Conservation (phyloP, 2,888 invertebrate species). For the Slavum lentiscoides region DNA sequence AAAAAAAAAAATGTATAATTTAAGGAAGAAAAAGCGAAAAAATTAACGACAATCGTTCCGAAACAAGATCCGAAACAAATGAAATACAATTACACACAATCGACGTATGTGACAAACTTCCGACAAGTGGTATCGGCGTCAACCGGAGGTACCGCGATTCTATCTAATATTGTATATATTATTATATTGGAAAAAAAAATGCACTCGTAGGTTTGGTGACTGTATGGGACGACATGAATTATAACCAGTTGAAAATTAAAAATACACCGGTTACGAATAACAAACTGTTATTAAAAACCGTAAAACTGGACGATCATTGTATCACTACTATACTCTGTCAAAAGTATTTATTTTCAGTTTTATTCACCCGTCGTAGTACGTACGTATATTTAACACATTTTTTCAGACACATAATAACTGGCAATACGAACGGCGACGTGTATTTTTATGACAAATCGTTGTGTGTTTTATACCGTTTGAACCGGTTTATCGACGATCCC, state of each 20-base stretch:
- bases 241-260: not conserved
- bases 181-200: not conserved
- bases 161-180: not conserved
- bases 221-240: slow-evolving; percentile 34
- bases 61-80: not conserved
- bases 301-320: slow-evolving; percentile 13
- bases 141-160: slow-evolving; percentile 5
- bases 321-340: slow-evolving; percentile 30
- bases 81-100: slow-evolving; percentile 35
- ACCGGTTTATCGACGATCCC: not conserved
- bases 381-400: not conserved
- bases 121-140: slow-evolving; percentile 35
- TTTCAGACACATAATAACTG: slow-evolving; percentile 13
- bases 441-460: slow-evolving; percentile 40
- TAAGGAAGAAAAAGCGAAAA: not conserved
- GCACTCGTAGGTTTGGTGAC: slow-evolving; percentile 13
- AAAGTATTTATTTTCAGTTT: not conserved
- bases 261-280: slow-evolving; percentile 11
- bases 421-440: slow-evolving; percentile 30
- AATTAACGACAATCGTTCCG: slow-evolving; percentile 5
- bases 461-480: not conserved
- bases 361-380: not conserved
- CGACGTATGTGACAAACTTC: not conserved
- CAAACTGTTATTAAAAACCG: slow-evolving; percentile 31
- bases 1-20: too few relatives aligned